Evolutionary conservation across 1,140 invertebrate species (phyloP), one percentile per base, ranked within the genome.

Genomic region (Linepithema humile): DNA sequence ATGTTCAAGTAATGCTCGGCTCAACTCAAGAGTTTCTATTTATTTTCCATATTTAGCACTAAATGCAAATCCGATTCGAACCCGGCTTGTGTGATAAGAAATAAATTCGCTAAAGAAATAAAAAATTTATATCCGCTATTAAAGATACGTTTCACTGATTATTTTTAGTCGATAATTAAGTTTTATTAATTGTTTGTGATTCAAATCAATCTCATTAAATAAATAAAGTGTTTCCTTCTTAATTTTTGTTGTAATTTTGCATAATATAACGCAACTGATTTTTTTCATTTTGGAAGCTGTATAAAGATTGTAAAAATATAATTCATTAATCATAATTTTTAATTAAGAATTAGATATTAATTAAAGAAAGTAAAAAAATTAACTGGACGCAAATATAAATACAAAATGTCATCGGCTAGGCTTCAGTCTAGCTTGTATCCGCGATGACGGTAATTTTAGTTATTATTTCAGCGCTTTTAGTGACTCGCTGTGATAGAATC

Each of bases 381-480:
- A 59, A 29, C 40, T 40, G 9, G 20, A 40, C 2, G 17, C 26
- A 15, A 43, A 40, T 29, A 26, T 32, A 23, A 75, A 62, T 45
- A n/a, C 50, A 26, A 65, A 43, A 7, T 17, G 15, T 57, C 7
- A 35, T n/a, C 35, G 40, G 17, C 45, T 26, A 45, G 26, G 17
- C n/a, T 23, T 26, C 45, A 20, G 60, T 48, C 43, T 38, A 48
- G 3, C 12, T 55, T 55, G 29, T 5, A n/a, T 12, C 45, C 17
- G 12, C 38, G 69, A 77, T 64, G 43, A 69, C 7, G 40, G 10
- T 10, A 45, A 75, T 17, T 72, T n/a, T n/a, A n/a, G 67, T 57
- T 88, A 88, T 87, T 87, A n/a, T n/a, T 84, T 84, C 48, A 74
- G 60, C 43, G 23, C 43, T 80, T 82, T 32, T n/a, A 64, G 64